These are phyloP conservation scores for Beroe ovata DNA, from an alignment of 37 sponge, comb jelly and placozoan genomes.

Conservation along the genomic window DNA sequence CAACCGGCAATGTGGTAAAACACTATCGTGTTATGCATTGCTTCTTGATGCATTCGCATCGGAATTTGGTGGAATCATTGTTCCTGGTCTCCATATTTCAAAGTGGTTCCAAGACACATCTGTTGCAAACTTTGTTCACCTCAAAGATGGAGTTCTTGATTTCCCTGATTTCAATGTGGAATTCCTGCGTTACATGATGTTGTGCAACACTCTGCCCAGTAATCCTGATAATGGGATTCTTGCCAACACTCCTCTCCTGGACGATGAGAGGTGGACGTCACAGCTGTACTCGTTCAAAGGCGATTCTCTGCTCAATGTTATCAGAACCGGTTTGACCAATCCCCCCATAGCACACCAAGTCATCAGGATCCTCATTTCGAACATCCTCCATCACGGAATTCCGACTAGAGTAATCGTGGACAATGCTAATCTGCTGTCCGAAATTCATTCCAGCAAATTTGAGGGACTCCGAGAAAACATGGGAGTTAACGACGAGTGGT, in stretches of 20 bases:
- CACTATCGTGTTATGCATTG: background rate
- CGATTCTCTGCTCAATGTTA: slow-evolving; percentile 5
- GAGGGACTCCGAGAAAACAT: background rate
- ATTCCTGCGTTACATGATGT: slow-evolving; percentile 18
- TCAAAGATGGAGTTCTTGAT: background rate
- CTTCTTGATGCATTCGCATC: background rate
- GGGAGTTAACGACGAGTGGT: background rate
- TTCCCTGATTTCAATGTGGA: slow-evolving; percentile 48
- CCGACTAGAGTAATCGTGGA: slow-evolving; percentile 6
- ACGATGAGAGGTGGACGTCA: slow-evolving; percentile 47
- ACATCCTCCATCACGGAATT: background rate
- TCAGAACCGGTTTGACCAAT: background rate
- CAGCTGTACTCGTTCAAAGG: slow-evolving; percentile 48
- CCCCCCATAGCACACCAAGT: slow-evolving; percentile 2
- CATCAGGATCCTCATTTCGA: background rate
- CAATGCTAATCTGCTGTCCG: slow-evolving; percentile 41
- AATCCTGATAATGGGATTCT: background rate
- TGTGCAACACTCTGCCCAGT: background rate
- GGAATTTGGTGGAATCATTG: background rate
- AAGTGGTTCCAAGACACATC: slow-evolving; percentile 27
- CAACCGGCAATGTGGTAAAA: slow-evolving; percentile 24
- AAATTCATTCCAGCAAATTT: slow-evolving; percentile 33
- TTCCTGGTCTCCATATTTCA: slow-evolving; percentile 26
- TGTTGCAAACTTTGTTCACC: background rate
- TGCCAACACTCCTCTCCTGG: background rate